Evolutionary conservation across 2,113 vertebrate species (phyloP), one percentile per base, ranked within the genome.

Genomic region (Macroglossus sobrinus): DNA sequence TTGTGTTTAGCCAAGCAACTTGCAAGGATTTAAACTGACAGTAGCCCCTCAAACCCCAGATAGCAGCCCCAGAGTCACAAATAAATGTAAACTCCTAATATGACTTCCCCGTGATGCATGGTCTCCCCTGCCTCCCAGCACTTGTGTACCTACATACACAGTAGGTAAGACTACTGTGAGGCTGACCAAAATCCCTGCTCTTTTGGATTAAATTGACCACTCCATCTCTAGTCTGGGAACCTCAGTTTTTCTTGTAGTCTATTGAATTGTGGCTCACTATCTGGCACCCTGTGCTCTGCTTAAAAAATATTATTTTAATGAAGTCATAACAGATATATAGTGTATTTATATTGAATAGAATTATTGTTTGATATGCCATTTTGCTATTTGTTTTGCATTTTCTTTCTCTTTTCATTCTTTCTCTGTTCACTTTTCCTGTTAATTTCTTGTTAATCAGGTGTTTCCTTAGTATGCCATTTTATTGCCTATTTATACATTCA

Each of bases 21-120:
- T 47, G 14, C 47, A 6, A 12, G 28, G 59, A 63, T 10, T 80
- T n/a, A 35, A 13, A 21, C 10, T 6, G 38, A 59, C 26, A 30
- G 33, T 13, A 22, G 50, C 6, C 30, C 50, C 21, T n/a, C 24
- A 7, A 14, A 1, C 5, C 0, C 7, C 22, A 22, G 7, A 40
- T 4, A 69, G 28, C 7, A 50, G 24, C 4, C 64, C 47, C 1
- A 7, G 40, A 69, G 4, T 79, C 10, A 50, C 22, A 78, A 85
- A 3, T 50, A 85, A 59, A 47, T 57, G 5, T 40, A 35, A 18
- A 18, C 50, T 87, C 26, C 59, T 43, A 30, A 28, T 45, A 26
- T 5, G 45, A 43, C 35, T 43, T 84, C 21, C 35, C 33, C 3
- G 0, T 47, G 50, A 68, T 38, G 1, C 22, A 66, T 38, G 45